Percentiles rank a stretch among this genome's conserved stretches.
Evolutionary conservation across 2,888 invertebrate species (phyloP).

Genomic region (Pteria penguin): DNA sequence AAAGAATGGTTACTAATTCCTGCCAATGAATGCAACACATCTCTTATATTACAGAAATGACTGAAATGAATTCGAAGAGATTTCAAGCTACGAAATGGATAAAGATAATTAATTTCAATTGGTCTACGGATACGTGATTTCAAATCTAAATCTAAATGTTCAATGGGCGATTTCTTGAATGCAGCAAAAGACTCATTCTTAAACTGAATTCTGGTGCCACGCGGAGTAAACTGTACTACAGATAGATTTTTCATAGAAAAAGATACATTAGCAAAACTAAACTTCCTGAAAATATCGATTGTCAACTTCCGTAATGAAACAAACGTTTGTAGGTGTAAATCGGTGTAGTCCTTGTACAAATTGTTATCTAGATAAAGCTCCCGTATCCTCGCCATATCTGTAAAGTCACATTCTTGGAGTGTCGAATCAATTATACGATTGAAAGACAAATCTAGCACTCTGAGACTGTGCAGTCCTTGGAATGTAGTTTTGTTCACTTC

Average conservation of each 20-base stretch:
- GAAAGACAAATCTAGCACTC: background rate
- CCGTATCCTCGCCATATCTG: background rate
- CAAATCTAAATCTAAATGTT: background rate
- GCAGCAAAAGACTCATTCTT: background rate
- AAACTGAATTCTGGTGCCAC: background rate
- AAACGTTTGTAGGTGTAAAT: background rate
- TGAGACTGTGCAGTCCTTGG: background rate
- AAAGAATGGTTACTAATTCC: background rate
- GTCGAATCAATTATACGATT: background rate
- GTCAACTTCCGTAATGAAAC: background rate
- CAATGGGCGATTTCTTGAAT: background rate
- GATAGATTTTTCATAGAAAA: background rate
- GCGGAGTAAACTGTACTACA: background rate
- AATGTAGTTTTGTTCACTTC: no score
- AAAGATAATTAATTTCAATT: background rate
- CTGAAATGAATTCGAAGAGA: background rate
- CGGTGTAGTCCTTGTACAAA: background rate
- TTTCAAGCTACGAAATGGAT: background rate
- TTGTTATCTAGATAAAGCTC: background rate
- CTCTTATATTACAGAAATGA: background rate
- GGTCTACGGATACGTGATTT: background rate
- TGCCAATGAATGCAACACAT: background rate
- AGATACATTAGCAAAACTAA: background rate
- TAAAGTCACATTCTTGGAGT: background rate
- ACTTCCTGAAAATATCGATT: background rate